phyloP scores from a whole-genome alignment of 2,888 invertebrate species.

The Ophraella communa region DNA sequence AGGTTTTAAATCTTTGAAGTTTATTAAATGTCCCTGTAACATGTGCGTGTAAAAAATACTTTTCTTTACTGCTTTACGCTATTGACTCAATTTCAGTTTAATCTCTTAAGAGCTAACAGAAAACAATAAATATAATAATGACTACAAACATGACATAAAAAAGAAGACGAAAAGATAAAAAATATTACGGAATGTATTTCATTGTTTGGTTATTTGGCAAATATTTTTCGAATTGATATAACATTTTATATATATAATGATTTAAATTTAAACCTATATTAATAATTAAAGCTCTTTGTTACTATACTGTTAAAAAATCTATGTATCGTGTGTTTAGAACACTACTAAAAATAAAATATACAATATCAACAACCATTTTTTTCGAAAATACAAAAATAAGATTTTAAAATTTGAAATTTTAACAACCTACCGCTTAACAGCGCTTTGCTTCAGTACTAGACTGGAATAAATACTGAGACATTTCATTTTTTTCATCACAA shows the following conservation, averaged over 20 bases:
- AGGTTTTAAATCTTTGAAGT: too few relatives aligned
- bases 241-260: too few relatives aligned
- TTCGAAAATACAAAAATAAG: constrained; percentile 56
- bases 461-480: constrained; percentile 11
- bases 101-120: constrained; percentile 32
- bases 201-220: constrained; percentile 61
- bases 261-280: constrained; percentile 50
- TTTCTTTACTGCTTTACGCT: constrained; percentile 28
- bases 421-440: constrained; percentile 34
- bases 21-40: background rate
- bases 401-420: constrained; percentile 45
- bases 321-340: constrained; percentile 48
- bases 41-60: constrained; percentile 9
- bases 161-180: constrained; percentile 36
- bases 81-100: constrained; percentile 47
- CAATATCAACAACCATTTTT: constrained; percentile 53
- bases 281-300: constrained; percentile 59
- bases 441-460: constrained; percentile 17
- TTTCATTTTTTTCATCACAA: background rate
- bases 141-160: constrained; percentile 31
- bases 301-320: constrained; percentile 51
- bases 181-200: constrained; percentile 60
- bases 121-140: constrained; percentile 39
- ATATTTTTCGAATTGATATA: constrained; percentile 54
- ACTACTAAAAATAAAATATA: constrained; percentile 54